Percentiles rank a stretch among this genome's conserved stretches.
phyloP scores from a whole-genome alignment of 2,888 invertebrate genomes.

The Eupsilia transversa region DNA sequence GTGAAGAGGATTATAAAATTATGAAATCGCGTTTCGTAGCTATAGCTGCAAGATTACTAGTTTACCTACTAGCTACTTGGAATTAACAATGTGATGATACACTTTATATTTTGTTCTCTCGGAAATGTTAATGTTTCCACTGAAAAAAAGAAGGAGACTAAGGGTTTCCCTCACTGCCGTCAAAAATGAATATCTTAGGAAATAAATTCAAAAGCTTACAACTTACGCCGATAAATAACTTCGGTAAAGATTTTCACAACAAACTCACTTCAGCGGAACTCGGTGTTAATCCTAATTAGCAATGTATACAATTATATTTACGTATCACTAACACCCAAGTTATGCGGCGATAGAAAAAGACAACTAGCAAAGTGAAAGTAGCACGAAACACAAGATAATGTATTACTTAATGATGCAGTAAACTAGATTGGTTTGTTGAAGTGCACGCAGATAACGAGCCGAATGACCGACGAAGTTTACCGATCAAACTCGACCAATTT shows the following conservation, averaged over 20 bases:
- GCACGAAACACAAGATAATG: constrained; percentile 52
- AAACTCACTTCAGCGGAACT: constrained; percentile 55
- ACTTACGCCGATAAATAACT: not conserved
- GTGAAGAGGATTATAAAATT: constrained; percentile 49
- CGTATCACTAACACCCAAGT: constrained; percentile 48
- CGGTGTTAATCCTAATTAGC: constrained; percentile 48
- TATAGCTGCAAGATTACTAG: constrained; percentile 13
- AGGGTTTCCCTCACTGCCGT: not conserved
- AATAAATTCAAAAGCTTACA: not conserved
- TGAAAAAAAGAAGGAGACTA: not conserved
- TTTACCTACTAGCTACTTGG: not conserved
- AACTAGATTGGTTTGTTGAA: constrained; percentile 46
- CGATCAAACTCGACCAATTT: constrained; percentile 11
- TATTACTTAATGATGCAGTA: constrained; percentile 60
- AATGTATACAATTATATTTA: constrained; percentile 50
- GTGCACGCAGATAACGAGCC: constrained; percentile 46
- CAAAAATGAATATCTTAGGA: not conserved
- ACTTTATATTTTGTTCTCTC: not conserved
- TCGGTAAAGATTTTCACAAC: constrained; percentile 43
- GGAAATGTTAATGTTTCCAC: not conserved
- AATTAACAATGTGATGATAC: not conserved
- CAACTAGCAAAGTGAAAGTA: constrained; percentile 63
- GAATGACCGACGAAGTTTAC: constrained; percentile 29
- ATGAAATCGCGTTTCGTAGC: constrained; percentile 43
- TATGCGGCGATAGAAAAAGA: constrained; percentile 54